Percentiles rank a stretch among this genome's conserved stretches.
Conservation (phyloP, 2,113 vertebrate genomes). For the Eudyptes chrysolophus region DNA sequence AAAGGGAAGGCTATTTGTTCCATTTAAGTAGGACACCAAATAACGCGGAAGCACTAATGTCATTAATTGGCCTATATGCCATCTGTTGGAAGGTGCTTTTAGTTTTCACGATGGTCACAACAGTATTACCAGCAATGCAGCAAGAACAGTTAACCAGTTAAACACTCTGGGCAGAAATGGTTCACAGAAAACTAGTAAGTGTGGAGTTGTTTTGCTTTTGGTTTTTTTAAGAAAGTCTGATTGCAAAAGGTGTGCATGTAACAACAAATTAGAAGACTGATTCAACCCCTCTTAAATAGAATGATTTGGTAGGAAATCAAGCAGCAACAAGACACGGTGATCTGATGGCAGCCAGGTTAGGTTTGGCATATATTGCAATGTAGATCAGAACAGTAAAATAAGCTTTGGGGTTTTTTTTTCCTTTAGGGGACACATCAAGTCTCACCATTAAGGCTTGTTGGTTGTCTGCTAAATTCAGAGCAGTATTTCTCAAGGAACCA, state of each 20-base stretch:
- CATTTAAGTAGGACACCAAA: not conserved
- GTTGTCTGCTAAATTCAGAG: not conserved
- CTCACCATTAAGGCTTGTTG: not conserved
- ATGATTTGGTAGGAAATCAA: not conserved
- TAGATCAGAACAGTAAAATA: not conserved
- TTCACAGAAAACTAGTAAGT: not conserved
- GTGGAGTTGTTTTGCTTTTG: not conserved
- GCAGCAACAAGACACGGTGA: not conserved
- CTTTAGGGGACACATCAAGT: not conserved
- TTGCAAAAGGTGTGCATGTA: not conserved
- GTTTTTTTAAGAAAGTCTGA: not conserved
- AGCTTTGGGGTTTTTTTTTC: not conserved
- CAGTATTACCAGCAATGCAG: not conserved
- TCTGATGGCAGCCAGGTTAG: not conserved
- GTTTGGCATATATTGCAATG: not conserved
- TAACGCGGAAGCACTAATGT: not conserved
- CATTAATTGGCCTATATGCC: not conserved
- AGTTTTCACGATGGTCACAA: not conserved
- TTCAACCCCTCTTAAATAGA: not conserved
- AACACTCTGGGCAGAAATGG: not conserved
- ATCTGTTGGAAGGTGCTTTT: not conserved
- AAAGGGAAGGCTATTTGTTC: not conserved
- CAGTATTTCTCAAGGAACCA: not conserved
- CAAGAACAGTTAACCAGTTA: not conserved
- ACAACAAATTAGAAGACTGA: not conserved